These are phyloP conservation scores for Tor tambroides DNA, from an alignment of 2,113 vertebrate species.

Conservation along the genomic window DNA sequence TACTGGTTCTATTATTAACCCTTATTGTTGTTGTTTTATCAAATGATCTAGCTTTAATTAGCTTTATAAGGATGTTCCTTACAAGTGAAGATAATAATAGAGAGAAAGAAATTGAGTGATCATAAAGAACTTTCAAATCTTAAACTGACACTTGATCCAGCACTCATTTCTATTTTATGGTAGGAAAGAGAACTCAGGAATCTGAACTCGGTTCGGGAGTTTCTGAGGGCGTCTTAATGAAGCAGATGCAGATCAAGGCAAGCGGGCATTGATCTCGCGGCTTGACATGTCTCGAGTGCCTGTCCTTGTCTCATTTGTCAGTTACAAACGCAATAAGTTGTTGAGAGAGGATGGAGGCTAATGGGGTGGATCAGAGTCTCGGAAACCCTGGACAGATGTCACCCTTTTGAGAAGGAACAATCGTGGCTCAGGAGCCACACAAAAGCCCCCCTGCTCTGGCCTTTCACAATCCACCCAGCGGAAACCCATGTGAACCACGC, in stretches of 20 bases:
- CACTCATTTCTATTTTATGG: background rate
- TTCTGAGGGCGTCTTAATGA: conserved; percentile 49
- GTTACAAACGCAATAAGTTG: conserved; percentile 58
- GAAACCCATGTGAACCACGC: conserved; percentile 76
- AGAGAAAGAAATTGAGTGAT: background rate
- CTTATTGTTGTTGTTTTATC: background rate
- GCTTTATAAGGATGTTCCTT: background rate
- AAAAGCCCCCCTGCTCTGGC: conserved; percentile 64
- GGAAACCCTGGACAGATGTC: conserved; percentile 76
- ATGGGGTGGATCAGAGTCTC: conserved; percentile 64
- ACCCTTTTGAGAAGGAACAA: conserved; percentile 73
- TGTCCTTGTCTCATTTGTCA: conserved; percentile 60
- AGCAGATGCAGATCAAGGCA: conserved; percentile 57
- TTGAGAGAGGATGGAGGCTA: conserved; percentile 52
- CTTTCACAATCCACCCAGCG: conserved; percentile 65
- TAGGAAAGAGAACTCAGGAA: background rate
- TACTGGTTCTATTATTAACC: background rate
- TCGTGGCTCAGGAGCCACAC: conserved; percentile 64
- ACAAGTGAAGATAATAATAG: background rate
- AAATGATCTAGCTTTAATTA: background rate
- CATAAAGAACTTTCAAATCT: background rate
- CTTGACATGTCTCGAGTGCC: conserved; percentile 54
- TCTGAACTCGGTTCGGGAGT: conserved; percentile 18
- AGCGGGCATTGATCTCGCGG: conserved; percentile 52
- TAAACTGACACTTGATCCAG: background rate